Evolutionary conservation across 2,797 vertebrate genomes (phyloP).

Genomic region (Taenioides sp.): DNA sequence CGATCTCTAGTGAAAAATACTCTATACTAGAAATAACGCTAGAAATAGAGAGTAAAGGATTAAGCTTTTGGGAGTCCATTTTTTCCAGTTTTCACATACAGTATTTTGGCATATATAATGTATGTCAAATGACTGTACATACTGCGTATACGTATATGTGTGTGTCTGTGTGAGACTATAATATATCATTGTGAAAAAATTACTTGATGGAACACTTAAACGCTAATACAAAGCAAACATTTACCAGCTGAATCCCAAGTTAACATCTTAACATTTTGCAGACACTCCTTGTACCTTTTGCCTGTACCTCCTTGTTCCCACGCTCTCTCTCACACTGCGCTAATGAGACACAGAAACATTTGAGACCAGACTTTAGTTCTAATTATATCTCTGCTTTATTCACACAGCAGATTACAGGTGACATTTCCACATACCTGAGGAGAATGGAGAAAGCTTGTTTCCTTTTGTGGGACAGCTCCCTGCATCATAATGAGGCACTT

Average conservation of each 20-base stretch:
- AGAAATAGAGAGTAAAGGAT: no score
- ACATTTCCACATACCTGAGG: constrained; percentile 39
- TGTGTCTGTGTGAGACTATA: no score
- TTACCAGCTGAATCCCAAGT: neutral
- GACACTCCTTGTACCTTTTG: neutral
- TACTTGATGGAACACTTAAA: neutral
- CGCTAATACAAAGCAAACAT: neutral
- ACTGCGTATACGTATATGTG: no score
- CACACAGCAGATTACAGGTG: constrained; percentile 38
- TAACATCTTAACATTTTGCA: neutral
- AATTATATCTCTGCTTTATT: constrained; percentile 30
- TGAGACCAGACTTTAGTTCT: constrained; percentile 22
- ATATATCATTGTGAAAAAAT: no score
- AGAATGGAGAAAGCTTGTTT: constrained; percentile 16
- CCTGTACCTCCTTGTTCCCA: constrained; percentile 13
- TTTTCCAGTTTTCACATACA: no score
- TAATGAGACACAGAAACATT: constrained; percentile 29
- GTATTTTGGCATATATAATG: no score
- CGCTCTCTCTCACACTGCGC: constrained; percentile 6
- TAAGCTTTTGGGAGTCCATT: no score
- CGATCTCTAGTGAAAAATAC: no score
- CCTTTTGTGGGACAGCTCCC: neutral
- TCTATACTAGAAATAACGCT: no score
- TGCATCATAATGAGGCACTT: constrained; percentile 3
- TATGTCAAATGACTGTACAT: no score